Evolutionary conservation across 35 echinoderm and acorn worm species (phyloP).

Genomic region (Lytechinus pictus): DNA sequence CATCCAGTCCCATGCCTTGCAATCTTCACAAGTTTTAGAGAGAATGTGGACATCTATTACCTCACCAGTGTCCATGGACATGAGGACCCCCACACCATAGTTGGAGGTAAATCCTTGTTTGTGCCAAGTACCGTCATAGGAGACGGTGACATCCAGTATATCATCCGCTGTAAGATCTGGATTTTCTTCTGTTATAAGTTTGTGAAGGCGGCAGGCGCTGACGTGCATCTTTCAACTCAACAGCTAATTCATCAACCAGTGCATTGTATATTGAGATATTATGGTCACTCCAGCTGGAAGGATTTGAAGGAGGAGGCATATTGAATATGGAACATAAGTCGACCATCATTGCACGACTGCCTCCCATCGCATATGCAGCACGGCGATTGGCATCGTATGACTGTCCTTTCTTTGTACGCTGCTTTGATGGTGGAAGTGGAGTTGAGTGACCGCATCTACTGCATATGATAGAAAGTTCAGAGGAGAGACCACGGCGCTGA

Average conservation of each 20-base stretch:
- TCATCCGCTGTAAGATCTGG: not conserved
- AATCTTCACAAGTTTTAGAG: too few relatives aligned
- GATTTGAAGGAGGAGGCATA: slow-evolving; percentile 9
- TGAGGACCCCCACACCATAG: too few relatives aligned
- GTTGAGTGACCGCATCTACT: too few relatives aligned
- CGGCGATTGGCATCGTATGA: not conserved
- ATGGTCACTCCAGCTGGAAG: not conserved
- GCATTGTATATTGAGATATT: not conserved
- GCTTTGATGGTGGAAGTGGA: not conserved
- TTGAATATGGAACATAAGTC: not conserved
- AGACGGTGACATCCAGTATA: slow-evolving; percentile 14
- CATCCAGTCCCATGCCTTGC: too few relatives aligned
- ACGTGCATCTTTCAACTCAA: too few relatives aligned
- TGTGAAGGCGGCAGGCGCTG: not conserved
- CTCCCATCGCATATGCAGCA: slow-evolving; percentile 27
- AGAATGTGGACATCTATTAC: too few relatives aligned
- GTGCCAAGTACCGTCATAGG: too few relatives aligned
- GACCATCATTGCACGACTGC: not conserved
- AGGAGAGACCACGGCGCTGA: too few relatives aligned
- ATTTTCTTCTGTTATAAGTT: not conserved
- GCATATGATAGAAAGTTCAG: too few relatives aligned
- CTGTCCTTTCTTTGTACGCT: not conserved
- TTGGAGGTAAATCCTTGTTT: too few relatives aligned
- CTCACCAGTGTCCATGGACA: too few relatives aligned
- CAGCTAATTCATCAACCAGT: not conserved